Evolutionary conservation across 2,113 vertebrate species (phyloP).

Genomic region (Anarhynchus alexandrinus): DNA sequence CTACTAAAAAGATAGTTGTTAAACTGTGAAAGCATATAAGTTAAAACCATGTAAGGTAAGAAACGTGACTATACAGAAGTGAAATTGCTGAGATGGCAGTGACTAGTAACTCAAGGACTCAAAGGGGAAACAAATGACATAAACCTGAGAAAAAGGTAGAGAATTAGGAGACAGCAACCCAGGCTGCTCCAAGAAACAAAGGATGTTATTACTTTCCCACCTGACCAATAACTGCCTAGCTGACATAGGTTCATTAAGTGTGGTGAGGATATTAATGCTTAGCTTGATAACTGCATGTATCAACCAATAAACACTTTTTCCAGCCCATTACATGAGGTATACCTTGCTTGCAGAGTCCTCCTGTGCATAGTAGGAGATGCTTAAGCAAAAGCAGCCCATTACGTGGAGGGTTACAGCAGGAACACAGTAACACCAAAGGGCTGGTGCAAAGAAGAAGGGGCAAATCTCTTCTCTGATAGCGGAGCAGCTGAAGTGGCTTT

Average conservation of each 20-base stretch:
- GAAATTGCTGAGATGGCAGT: not conserved
- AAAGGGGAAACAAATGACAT: not conserved
- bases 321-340: not conserved
- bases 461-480: not conserved
- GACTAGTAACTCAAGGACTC: not conserved
- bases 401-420: not conserved
- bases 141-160: not conserved
- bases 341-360: not conserved
- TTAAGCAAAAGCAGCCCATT: not conserved
- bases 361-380: not conserved
- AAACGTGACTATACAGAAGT: not conserved
- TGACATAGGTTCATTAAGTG: not conserved
- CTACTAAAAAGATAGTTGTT: not conserved
- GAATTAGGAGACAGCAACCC: not conserved
- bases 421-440: not conserved
- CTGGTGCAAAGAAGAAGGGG: not conserved
- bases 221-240: not conserved
- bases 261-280: not conserved
- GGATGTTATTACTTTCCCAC: not conserved
- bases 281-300: not conserved
- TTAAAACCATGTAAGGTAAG: not conserved
- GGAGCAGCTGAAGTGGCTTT: not conserved
- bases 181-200: not conserved
- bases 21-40: not conserved
- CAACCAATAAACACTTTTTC: not conserved